These are phyloP conservation scores for Homarus americanus DNA, from an alignment of 1,140 invertebrate species.

Conservation along the genomic window DNA sequence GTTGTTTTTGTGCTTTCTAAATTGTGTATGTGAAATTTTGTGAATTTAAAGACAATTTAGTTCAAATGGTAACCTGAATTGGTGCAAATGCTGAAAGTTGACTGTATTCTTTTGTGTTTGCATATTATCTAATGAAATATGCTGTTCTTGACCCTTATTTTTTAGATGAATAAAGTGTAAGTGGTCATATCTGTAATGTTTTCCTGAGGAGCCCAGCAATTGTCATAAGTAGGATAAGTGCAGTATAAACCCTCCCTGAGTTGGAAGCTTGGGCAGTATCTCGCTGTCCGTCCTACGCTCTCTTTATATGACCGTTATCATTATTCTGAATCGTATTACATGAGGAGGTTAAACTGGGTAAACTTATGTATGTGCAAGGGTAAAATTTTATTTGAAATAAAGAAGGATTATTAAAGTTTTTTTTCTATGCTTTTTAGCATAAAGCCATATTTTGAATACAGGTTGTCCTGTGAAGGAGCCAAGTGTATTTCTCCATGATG, in stretches of 20 bases:
- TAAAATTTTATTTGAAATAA: not conserved
- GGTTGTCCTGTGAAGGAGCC: not conserved
- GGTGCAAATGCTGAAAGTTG: conserved; percentile 42
- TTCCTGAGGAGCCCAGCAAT: conserved; percentile 67
- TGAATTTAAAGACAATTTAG: conserved; percentile 5
- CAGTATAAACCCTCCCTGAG: conserved; percentile 71
- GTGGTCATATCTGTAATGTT: conserved; percentile 38
- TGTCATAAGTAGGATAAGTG: conserved; percentile 61
- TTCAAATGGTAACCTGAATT: conserved; percentile 18
- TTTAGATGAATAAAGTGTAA: conserved; percentile 44
- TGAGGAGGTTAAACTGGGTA: conserved; percentile 63
- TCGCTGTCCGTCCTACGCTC: conserved; percentile 71
- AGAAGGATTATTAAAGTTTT: not conserved
- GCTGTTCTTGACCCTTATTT: conserved; percentile 26
- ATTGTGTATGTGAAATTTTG: conserved; percentile 8
- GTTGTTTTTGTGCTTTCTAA: conserved; percentile 25
- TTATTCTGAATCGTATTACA: conserved; percentile 67
- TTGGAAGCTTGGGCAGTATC: conserved; percentile 69
- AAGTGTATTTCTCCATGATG: not conserved
- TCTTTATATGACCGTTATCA: conserved; percentile 69
- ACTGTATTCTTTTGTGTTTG: conserved; percentile 28
- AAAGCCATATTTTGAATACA: not conserved
- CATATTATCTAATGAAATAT: conserved; percentile 40
- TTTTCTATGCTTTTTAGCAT: not conserved
- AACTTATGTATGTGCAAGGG: conserved; percentile 30